A percentile compares a stretch with the other conserved stretches of the same genome.
Evolutionary conservation across 64 coral and sea anemone species (phyloP).

Genomic region (Cladopsammia gracilis): DNA sequence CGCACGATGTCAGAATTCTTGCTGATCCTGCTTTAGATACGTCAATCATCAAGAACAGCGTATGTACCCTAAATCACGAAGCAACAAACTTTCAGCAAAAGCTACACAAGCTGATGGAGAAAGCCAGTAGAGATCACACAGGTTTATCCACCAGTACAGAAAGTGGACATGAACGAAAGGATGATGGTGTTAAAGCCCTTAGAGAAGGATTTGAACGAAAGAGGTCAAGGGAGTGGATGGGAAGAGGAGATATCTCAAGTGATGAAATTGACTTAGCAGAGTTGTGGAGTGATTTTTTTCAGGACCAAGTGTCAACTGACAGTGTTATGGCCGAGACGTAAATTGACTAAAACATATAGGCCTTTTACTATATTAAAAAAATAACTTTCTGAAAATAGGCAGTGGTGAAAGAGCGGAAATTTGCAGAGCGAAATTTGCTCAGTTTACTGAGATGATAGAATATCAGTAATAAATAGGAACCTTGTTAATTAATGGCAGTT

Average conservation of each 20-base stretch:
- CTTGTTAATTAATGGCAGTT: no score
- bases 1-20: slow-evolving; percentile 18
- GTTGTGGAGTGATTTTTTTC: slow-evolving; percentile 13
- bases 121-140: background rate
- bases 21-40: background rate
- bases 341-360: background rate
- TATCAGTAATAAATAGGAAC: no score
- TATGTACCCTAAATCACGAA: slow-evolving; percentile 4
- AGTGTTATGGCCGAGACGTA: background rate
- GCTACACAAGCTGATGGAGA: background rate
- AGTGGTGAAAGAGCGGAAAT: no score
- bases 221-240: background rate
- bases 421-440: no score
- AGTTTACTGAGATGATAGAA: no score
- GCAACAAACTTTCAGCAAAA: slow-evolving; percentile 20
- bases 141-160: no score
- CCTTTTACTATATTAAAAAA: no score
- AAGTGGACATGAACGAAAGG: background rate
- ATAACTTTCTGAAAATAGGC: no score
- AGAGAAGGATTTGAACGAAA: slow-evolving; percentile 24
- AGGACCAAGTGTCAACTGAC: slow-evolving; percentile 1
- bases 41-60: background rate
- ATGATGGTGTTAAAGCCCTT: background rate
- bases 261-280: background rate
- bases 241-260: background rate